Conservation (phyloP, 2,797 vertebrate species). For the Halcyon badia region DNA sequence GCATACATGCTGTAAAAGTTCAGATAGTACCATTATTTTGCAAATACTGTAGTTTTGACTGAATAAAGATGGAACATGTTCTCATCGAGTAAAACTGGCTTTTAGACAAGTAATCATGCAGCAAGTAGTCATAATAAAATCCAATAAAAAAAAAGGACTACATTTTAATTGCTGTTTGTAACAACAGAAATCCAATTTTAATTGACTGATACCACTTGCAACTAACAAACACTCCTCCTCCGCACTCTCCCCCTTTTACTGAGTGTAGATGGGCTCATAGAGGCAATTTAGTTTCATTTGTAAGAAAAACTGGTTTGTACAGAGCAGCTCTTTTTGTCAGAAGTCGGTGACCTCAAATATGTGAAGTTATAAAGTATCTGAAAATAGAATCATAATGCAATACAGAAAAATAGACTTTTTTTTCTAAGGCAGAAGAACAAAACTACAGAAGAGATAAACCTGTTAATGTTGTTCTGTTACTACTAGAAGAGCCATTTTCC, state of each 20-base stretch:
- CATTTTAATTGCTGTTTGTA: not conserved
- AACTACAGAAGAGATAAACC: not conserved
- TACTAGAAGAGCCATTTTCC: not conserved
- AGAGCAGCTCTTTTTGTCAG: not conserved
- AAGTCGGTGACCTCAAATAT: not conserved
- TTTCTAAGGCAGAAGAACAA: not conserved
- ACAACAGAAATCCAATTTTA: not conserved
- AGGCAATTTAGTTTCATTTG: not conserved
- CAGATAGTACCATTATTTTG: not conserved
- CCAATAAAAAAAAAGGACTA: not conserved
- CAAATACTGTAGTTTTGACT: not conserved
- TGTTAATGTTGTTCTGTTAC: not conserved
- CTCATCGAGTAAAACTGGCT: not conserved
- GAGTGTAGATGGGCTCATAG: not conserved
- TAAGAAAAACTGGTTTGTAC: not conserved
- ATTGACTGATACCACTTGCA: not conserved
- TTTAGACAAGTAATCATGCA: not conserved
- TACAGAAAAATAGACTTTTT: not conserved
- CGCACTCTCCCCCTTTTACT: not conserved
- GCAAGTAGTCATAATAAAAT: not conserved
- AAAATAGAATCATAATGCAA: not conserved
- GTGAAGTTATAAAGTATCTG: not conserved
- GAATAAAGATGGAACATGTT: not conserved
- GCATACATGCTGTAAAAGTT: not conserved
- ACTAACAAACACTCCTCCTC: not conserved